Evolutionary conservation across 1,140 invertebrate species (phyloP), one percentile per base, ranked within the genome.

Genomic region (Liolophura sinensis): DNA sequence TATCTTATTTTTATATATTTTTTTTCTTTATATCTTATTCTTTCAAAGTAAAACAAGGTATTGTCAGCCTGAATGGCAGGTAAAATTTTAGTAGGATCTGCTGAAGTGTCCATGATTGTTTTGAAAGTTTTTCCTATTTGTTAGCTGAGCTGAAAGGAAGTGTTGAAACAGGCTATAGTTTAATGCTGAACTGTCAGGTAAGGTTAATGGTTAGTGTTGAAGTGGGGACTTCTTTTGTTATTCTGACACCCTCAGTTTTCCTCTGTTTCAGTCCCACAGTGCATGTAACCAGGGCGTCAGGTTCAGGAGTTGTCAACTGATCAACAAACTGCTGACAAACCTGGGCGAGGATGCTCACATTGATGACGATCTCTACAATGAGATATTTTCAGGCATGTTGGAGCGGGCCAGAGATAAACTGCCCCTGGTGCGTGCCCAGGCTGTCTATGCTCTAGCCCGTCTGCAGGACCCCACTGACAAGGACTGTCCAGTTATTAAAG

Each of bases 401-500:
- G 87, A 89, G 31, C 78, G 91, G 48, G 82, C 92, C 6, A 82
- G 87, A 83, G 92, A 93, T 75, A 89, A 87, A 40, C 87, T 89
- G n/a, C 87, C 91, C 6, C 88, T 88, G 67, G 91, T 95, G 0
- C 85, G 93, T 51, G 88, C 90, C 49, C 90, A 93, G 76, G 93
- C 93, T 18, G 90, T 93, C 0, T 77, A 89, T 40, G 92, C 92
- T n/a, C 84, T 95, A 20, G 88, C 90, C 24, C 86, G 93, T 50
- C 85, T 95, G 5, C 93, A 95, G 82, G 90, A 92, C 73, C 93
- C 93, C 0, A 85, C 86, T 27, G 89, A 93, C 75, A 87, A 89
- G 18, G 85, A 90, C 59, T 94, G 94, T 84, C 89, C 89, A 16
- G 89, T 95, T 0, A 91, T 93, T 6, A 88, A 90, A 78, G 85